phyloP scores from a whole-genome alignment of 2,113 vertebrate genomes.

The Engystomops pustulosus region DNA sequence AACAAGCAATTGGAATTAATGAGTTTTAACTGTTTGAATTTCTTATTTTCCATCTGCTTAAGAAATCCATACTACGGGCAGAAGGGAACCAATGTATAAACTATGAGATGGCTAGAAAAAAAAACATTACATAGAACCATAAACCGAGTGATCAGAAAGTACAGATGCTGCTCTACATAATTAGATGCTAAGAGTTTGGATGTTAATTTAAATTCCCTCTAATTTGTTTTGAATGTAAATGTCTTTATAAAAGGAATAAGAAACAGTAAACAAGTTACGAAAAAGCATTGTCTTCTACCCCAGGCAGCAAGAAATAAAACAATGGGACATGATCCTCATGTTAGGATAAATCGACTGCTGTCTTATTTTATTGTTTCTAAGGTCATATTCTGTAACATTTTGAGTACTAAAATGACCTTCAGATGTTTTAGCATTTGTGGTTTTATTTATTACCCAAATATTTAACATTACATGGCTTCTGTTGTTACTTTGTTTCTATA shows the following conservation, averaged over 20 bases:
- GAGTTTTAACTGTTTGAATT: slow-evolving; percentile 6
- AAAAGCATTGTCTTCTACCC: slow-evolving; percentile 1
- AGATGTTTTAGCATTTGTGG: too few relatives aligned
- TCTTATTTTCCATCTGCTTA: slow-evolving; percentile 28
- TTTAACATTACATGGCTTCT: background rate
- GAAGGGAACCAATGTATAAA: background rate
- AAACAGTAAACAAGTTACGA: slow-evolving; percentile 13
- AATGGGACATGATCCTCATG: background rate
- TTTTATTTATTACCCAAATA: background rate
- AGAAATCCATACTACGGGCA: background rate
- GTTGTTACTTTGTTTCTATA: background rate
- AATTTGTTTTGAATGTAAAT: slow-evolving; percentile 8
- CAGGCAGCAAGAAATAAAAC: slow-evolving; percentile 3
- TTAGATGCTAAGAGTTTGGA: slow-evolving; percentile 17
- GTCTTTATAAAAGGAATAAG: slow-evolving; percentile 9
- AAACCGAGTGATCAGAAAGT: slow-evolving; percentile 1
- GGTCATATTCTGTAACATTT: background rate
- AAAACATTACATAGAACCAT: background rate
- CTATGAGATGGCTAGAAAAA: slow-evolving; percentile 11
- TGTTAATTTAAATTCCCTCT: slow-evolving; percentile 22
- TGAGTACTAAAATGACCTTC: background rate
- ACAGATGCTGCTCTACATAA: slow-evolving; percentile 36
- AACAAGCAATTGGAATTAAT: slow-evolving; percentile 24
- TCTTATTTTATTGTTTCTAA: background rate
- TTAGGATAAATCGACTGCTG: background rate